Evolutionary conservation across 2,888 invertebrate species (phyloP).

Genomic region (Corythucha ciliata): DNA sequence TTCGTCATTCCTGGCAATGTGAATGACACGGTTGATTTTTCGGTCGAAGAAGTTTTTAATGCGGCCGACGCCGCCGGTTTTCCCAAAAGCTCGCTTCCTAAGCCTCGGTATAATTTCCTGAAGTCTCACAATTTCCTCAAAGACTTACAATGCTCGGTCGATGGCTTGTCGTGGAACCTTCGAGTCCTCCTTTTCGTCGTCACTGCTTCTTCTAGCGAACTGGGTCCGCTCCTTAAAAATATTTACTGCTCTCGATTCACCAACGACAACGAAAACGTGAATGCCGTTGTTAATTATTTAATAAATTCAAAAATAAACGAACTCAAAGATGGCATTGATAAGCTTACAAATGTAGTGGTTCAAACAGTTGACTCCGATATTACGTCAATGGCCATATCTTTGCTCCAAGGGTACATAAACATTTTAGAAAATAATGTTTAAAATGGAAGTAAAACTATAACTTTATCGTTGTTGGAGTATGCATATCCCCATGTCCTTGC

Average conservation of each 20-base stretch:
- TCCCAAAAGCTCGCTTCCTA: slow-evolving; percentile 27
- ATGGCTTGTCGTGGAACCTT: slow-evolving; percentile 37
- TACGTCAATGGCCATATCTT: no score
- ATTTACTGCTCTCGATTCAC: slow-evolving; percentile 12
- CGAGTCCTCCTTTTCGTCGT: slow-evolving; percentile 35
- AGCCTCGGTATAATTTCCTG: slow-evolving; percentile 51
- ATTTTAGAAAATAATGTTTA: no score
- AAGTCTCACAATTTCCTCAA: slow-evolving; percentile 49
- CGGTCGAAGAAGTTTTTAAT: slow-evolving; percentile 46
- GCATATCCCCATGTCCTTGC: no score
- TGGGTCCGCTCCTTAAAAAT: slow-evolving; percentile 26
- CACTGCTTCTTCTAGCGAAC: slow-evolving; percentile 29
- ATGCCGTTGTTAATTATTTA: neutral
- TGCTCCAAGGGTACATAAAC: no score
- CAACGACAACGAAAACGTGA: slow-evolving; percentile 1
- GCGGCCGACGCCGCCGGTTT: slow-evolving; percentile 28
- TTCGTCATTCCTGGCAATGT: slow-evolving; percentile 63
- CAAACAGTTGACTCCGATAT: no score
- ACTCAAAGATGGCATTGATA: slow-evolving; percentile 6
- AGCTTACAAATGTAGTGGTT: no score
- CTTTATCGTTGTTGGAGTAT: no score
- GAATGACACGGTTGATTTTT: slow-evolving; percentile 56
- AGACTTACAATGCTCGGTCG: slow-evolving; percentile 31
- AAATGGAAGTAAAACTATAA: no score
- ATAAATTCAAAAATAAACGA: slow-evolving; percentile 6